Conservation (phyloP, 1,140 invertebrate genomes). For the Charaxes varanes region DNA sequence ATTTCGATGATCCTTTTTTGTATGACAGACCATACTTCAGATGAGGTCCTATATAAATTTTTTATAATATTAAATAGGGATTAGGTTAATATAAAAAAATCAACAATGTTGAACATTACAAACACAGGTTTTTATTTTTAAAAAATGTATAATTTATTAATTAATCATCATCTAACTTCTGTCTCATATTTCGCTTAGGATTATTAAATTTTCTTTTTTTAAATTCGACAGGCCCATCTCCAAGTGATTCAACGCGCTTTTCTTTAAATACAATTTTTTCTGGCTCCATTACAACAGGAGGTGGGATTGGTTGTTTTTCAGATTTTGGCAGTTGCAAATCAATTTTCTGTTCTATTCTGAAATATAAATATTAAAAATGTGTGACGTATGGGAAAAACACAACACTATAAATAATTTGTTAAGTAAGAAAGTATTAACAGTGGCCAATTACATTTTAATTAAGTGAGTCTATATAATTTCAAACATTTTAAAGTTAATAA, state of each 20-base stretch:
- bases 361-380: constrained; percentile 2
- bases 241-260: constrained; percentile 49
- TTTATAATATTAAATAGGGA: no score
- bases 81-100: no score
- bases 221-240: constrained; percentile 71
- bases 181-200: constrained; percentile 73
- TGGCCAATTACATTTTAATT: no score
- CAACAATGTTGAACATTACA: no score
- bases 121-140: neutral
- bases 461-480: neutral
- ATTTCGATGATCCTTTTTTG: no score
- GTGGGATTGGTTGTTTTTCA: constrained; percentile 39
- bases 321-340: constrained; percentile 54
- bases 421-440: neutral
- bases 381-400: neutral
- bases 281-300: constrained; percentile 45
- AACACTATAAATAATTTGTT: constrained; percentile 1
- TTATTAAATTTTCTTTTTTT: constrained; percentile 80
- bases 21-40: no score
- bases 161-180: constrained; percentile 76
- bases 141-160: neutral
- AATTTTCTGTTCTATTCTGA: constrained; percentile 32
- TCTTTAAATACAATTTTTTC: constrained; percentile 52
- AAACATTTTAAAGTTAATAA: constrained; percentile 2
- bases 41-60: no score